phyloP scores from a whole-genome alignment of 2,797 vertebrate genomes.

The Danio aesculapii region DNA sequence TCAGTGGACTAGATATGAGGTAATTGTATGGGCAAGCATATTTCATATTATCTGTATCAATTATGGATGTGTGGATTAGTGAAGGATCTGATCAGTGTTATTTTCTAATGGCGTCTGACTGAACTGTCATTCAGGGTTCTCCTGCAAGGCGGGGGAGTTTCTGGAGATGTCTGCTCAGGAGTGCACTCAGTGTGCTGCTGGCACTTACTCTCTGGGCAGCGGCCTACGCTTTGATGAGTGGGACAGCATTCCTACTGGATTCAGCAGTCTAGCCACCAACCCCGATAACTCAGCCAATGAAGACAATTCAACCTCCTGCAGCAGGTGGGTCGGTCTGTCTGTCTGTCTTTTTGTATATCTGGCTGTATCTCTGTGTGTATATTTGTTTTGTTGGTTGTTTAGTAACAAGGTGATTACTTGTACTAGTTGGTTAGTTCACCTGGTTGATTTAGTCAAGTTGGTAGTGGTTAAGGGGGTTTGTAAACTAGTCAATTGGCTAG shows the following conservation, averaged over 20 bases:
- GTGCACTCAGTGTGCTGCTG: constrained; percentile 92
- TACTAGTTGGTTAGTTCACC: too few species aligned
- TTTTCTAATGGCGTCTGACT: neutral
- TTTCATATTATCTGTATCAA: neutral
- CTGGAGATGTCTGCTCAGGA: constrained; percentile 96
- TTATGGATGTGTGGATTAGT: neutral
- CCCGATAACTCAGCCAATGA: constrained; percentile 80
- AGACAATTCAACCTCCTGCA: constrained; percentile 81
- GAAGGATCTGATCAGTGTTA: neutral
- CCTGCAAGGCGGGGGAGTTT: constrained; percentile 92
- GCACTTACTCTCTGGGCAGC: constrained; percentile 95
- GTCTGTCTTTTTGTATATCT: too few species aligned
- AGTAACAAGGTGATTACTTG: too few species aligned
- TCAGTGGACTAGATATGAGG: neutral
- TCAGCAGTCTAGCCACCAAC: constrained; percentile 90
- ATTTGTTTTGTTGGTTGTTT: too few species aligned
- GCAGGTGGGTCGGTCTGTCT: constrained; percentile 77
- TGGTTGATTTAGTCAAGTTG: too few species aligned
- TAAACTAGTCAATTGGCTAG: too few species aligned
- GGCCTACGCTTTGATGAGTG: constrained; percentile 96
- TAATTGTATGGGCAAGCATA: neutral
- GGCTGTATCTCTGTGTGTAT: too few species aligned
- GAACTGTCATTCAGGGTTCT: constrained; percentile 84
- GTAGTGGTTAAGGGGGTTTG: too few species aligned
- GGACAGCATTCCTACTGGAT: constrained; percentile 91